These are phyloP conservation scores for Fregata magnificens DNA, from an alignment of 2,113 vertebrate genomes.

Conservation along the genomic window DNA sequence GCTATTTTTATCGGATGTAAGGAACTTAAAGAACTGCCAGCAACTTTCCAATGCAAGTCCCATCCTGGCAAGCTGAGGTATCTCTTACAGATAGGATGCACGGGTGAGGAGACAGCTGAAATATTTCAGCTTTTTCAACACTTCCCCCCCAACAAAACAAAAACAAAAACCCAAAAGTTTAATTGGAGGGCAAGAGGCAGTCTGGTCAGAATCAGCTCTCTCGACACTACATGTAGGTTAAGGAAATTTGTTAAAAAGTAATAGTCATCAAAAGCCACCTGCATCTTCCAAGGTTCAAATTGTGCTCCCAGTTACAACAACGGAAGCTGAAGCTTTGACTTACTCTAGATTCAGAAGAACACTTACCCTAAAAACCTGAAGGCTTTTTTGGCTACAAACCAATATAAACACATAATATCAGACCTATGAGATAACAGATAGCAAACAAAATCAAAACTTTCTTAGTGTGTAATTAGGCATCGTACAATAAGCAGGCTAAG, in stretches of 20 bases:
- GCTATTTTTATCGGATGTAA: background rate
- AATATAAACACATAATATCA: background rate
- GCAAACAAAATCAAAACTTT: background rate
- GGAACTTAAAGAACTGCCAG: background rate
- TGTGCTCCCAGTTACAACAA: background rate
- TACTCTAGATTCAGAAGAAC: background rate
- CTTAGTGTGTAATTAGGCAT: background rate
- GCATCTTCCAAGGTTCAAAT: background rate
- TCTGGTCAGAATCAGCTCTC: background rate
- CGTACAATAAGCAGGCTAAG: background rate
- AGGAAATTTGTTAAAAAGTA: background rate
- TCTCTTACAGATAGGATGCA: background rate
- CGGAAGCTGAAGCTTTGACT: rapidly evolving
- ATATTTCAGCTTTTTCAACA: background rate
- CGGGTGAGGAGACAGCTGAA: background rate
- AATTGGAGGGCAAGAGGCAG: background rate
- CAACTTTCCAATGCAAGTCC: background rate
- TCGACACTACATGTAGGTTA: background rate
- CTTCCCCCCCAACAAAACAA: background rate
- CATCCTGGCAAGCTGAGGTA: background rate
- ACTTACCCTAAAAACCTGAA: background rate
- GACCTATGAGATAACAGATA: background rate
- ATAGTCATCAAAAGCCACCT: background rate
- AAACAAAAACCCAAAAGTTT: background rate
- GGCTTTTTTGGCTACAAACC: background rate